Percentiles rank a stretch among this genome's conserved stretches.
Evolutionary conservation across 2,113 vertebrate species (phyloP).

Genomic region (Danio rerio): DNA sequence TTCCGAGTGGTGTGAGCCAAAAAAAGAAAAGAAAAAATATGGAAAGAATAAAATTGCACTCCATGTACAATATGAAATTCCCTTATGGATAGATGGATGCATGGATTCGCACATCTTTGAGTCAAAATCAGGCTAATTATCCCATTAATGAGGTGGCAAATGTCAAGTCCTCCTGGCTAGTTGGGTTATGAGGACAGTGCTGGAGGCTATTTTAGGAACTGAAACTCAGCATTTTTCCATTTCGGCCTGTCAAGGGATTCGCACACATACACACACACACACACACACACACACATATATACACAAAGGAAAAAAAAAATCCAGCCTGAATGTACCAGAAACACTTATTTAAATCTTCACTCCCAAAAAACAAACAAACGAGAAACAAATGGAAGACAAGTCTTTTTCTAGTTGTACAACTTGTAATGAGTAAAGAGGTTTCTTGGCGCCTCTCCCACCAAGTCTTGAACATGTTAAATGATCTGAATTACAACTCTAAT

Average conservation of each 20-base stretch:
- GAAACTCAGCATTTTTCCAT: conserved; percentile 40
- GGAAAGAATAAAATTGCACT: conserved; percentile 28
- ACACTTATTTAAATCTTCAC: not conserved
- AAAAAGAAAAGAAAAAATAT: not conserved
- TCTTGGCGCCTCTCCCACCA: conserved; percentile 73
- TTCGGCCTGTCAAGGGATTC: conserved; percentile 16
- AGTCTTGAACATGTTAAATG: conserved; percentile 61
- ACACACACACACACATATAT: no score
- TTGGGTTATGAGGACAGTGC: conserved; percentile 47
- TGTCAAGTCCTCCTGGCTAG: conserved; percentile 71
- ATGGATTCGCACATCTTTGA: conserved; percentile 37
- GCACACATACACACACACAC: no score
- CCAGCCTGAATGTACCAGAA: not conserved
- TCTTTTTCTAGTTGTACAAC: conserved; percentile 67
- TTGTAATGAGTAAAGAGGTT: conserved; percentile 75
- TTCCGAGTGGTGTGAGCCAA: conserved; percentile 14
- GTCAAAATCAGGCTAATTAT: conserved; percentile 73
- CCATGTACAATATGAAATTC: conserved; percentile 46
- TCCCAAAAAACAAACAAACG: not conserved
- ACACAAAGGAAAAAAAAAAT: not conserved
- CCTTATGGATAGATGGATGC: conserved; percentile 33
- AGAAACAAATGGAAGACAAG: conserved; percentile 46
- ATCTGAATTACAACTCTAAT: conserved; percentile 62
- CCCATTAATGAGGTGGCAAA: conserved; percentile 74
- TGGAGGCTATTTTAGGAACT: conserved; percentile 43